Evolutionary conservation across 2,797 vertebrate genomes (phyloP), one percentile per base, ranked within the genome.

Genomic region (Synanceia verrucosa): DNA sequence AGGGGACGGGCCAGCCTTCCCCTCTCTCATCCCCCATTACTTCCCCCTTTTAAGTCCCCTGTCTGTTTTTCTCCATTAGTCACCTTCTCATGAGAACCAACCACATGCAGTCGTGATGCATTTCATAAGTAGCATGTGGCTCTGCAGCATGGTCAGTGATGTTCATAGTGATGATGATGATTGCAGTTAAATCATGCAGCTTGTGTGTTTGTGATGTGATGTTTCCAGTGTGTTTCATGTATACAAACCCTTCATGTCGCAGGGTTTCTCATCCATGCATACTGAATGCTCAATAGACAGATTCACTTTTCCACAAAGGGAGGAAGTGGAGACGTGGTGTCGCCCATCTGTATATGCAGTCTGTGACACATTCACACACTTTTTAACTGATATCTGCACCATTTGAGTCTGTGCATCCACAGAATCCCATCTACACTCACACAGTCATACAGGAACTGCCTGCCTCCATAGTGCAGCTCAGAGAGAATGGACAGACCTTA

Each of bases 1-100:
- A 76, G 69, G 86, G 87, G 88, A 51, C 24, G 18, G 62, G 68
- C 70, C 28, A 58, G 57, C 59, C 50, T 68, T 67, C 43, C 48
- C 75, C 21, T 60, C 29, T 69, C 43, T 68, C 65, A 44, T 65
- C 63, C 71, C 50, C 65, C 61, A 16, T 73, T 55, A 66, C 76
- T 73, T 76, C 65, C 78, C 50, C 52, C 51, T 61, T 41, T 48
- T 26, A 23, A 48, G 39, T 66, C 48, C 23, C 1, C 5, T 58
- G 41, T 21, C 37, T 50, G 56, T 44, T 59, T 48, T 50, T 48
- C 48, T 73, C 23, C 9, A 2, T 60, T 9, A 10, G 13, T 73
- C 60, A 72, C 21, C 21, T 55, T 56, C 21, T 55, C 6, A 1
- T 65, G 10, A 58, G 33, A 63, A 23, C 43, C 3, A 24, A 31